A percentile compares a stretch with the other conserved stretches of the same genome.
These are phyloP conservation scores for Brachionus calyciflorus DNA, from an alignment of 1,140 invertebrate species.

Conservation along the genomic window DNA sequence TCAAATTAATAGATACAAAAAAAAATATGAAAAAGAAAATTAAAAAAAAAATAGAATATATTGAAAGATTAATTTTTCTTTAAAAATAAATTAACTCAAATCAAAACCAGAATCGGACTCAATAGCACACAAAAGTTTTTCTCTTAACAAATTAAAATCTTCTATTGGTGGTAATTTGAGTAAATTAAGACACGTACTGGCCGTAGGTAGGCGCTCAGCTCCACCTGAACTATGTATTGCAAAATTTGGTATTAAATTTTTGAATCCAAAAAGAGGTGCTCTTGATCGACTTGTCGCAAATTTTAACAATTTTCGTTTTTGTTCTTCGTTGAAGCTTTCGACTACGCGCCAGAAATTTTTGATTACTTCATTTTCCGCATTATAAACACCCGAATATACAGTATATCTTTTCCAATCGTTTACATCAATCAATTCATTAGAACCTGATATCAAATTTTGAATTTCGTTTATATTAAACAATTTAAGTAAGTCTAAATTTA, in stretches of 20 bases:
- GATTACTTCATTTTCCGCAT: constrained; percentile 69
- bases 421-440: constrained; percentile 84
- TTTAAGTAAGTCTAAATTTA: constrained; percentile 83
- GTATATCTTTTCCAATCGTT: constrained; percentile 80
- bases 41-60: background rate
- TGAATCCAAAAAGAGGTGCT: constrained; percentile 93
- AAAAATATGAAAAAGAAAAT: no score
- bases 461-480: constrained; percentile 93
- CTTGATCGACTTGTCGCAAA: constrained; percentile 95
- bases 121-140: constrained; percentile 87
- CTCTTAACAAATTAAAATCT: constrained; percentile 71
- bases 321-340: constrained; percentile 74
- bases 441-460: constrained; percentile 87
- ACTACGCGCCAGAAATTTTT: constrained; percentile 81
- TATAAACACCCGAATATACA: constrained; percentile 68
- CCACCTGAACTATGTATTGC: constrained; percentile 86
- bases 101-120: constrained; percentile 92
- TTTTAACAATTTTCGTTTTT: constrained; percentile 81
- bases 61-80: background rate
- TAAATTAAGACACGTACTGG: constrained; percentile 95
- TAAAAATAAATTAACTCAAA: constrained; percentile 64
- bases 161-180: constrained; percentile 87
- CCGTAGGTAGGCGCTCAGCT: constrained; percentile 81
- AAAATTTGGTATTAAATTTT: constrained; percentile 70
- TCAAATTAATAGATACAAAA: no score